Evolutionary conservation across 2,113 vertebrate species (phyloP).

Genomic region (Brienomyrus brachyistius): DNA sequence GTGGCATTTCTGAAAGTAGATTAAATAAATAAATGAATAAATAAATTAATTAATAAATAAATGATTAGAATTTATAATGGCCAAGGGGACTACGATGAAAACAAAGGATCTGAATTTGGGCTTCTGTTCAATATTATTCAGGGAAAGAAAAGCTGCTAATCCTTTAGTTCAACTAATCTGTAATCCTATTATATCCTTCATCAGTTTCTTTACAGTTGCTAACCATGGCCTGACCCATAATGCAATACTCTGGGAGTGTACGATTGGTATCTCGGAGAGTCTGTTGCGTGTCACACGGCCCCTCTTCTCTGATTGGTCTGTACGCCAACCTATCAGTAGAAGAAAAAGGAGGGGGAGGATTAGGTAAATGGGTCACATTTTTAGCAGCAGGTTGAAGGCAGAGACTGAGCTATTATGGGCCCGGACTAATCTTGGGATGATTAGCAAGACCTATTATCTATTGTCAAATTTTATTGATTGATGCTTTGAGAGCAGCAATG

Average conservation of each 20-base stretch:
- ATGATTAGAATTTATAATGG: background rate
- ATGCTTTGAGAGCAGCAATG: conserved; percentile 10
- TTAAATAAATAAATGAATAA: background rate
- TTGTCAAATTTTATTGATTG: conserved; percentile 14
- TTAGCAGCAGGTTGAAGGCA: conserved; percentile 8
- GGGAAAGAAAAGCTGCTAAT: conserved; percentile 26
- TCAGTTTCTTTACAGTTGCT: conserved; percentile 37
- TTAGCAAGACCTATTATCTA: conserved; percentile 22
- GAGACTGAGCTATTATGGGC: background rate
- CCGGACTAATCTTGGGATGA: conserved; percentile 26
- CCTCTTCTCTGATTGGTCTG: conserved; percentile 37
- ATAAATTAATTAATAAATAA: background rate
- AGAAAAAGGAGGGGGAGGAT: conserved; percentile 44
- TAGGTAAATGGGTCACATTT: conserved; percentile 2
- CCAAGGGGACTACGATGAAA: background rate
- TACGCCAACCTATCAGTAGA: conserved; percentile 52
- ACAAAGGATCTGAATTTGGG: background rate
- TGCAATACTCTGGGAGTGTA: conserved; percentile 42
- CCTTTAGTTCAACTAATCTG: conserved; percentile 24
- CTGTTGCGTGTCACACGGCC: conserved; percentile 31
- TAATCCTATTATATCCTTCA: conserved; percentile 22
- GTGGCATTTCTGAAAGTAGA: background rate
- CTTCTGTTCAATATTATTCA: background rate
- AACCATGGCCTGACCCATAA: conserved; percentile 59
- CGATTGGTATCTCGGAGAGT: conserved; percentile 44